Evolutionary conservation across 2,113 vertebrate species (phyloP), one percentile per base, ranked within the genome.

Genomic region (Archilochus colubris): DNA sequence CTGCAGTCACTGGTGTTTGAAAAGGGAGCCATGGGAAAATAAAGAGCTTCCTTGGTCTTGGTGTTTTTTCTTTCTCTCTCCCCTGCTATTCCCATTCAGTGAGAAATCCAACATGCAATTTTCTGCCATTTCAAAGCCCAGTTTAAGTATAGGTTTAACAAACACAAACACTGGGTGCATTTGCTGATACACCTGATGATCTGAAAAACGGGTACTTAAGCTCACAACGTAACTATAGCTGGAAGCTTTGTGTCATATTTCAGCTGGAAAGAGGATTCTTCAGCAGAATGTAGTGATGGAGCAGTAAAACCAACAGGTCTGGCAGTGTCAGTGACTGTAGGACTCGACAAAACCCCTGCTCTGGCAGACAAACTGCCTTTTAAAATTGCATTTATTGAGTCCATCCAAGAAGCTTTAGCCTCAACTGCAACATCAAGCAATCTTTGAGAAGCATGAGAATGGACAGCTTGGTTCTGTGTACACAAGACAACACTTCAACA

Each of bases 91-190:
- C 40, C 17, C 69, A 18, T 51, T 74, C 40, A 33, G 33, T 22
- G 73, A 76, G 33, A 84, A 95, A 87, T 20, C 62, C 46, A 87
- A 68, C 74, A 4, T 50, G 40, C 63, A 91, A 85, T 92, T 95
- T 92, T 55, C 91, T 92, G 91, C 54, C 40, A 59, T 76, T 94
- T 79, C 74, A 79, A 91, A 79, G 89, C 46, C 54, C 66, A 36
- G 51, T 79, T 68, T 82, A 89, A 95, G 66, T 72, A 73, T 3
- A 85, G 84, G 86, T 88, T 95, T 94, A 79, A 80, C 75, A 53
- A 72, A 87, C 72, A 48, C 36, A 54, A 88, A 46, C 58, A 78
- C 36, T 16, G 63, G 80, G 27, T 84, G 30, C 82, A 75, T 92
- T 92, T 82, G 59, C 66, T 82, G 73, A 79, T 84, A 31, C 62